phyloP scores from a whole-genome alignment of 2,113 vertebrate genomes.

The Phalacrocorax pelagicus region DNA sequence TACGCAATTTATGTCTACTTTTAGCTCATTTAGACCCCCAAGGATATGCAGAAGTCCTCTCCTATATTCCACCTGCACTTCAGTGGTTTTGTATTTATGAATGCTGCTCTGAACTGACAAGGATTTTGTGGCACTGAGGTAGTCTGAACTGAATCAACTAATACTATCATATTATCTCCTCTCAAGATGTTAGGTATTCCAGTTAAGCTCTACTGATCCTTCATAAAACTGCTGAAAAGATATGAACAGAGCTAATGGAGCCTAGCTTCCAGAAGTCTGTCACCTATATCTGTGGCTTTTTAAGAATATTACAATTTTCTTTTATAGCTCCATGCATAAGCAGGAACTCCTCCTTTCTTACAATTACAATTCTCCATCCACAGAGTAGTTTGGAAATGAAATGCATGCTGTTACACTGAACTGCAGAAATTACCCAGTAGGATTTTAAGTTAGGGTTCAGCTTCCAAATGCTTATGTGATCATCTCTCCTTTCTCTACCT shows the following conservation, averaged over 20 bases:
- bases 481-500: background rate
- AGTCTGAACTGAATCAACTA: background rate
- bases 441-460: background rate
- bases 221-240: background rate
- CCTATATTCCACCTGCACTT: background rate
- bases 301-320: background rate
- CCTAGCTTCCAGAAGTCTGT: background rate
- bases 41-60: background rate
- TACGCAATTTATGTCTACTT: background rate
- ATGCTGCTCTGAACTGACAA: background rate
- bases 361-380: background rate
- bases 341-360: background rate
- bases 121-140: background rate
- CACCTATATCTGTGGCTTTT: background rate
- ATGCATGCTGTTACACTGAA: background rate
- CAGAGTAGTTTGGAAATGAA: background rate
- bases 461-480: background rate
- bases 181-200: background rate
- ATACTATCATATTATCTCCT: background rate
- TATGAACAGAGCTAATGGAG: background rate
- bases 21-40: background rate
- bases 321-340: background rate
- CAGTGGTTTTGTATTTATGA: background rate
- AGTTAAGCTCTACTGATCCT: background rate
- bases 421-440: background rate